phyloP scores from a whole-genome alignment of 2,113 vertebrate species.

The Plecturocebus donacophilus region DNA sequence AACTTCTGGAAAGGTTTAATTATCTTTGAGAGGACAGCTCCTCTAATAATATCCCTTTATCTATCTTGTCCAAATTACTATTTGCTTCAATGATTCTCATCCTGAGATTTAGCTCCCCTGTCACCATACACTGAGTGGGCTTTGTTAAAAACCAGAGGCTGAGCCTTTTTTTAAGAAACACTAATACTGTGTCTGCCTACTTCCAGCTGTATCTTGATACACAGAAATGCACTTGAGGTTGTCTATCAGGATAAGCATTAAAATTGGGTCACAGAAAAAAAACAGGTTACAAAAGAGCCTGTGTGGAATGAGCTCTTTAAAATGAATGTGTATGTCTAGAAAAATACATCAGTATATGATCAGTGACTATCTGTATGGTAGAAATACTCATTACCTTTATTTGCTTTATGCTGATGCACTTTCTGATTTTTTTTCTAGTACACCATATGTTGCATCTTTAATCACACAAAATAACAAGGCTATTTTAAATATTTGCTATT shows the following conservation, averaged over 20 bases:
- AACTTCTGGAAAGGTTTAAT: constrained; percentile 59
- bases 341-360: not conserved
- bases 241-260: constrained; percentile 60
- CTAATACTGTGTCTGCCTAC: constrained; percentile 34
- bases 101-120: not conserved
- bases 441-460: not conserved
- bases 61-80: constrained; percentile 47
- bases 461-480: not conserved
- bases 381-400: not conserved
- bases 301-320: not conserved
- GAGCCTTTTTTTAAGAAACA: constrained; percentile 46
- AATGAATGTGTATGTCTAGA: not conserved
- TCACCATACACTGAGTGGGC: not conserved
- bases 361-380: not conserved
- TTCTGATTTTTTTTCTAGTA: not conserved
- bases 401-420: not conserved
- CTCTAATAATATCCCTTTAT: constrained; percentile 45
- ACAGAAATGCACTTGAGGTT: constrained; percentile 56
- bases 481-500: constrained; percentile 22
- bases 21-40: constrained; percentile 26
- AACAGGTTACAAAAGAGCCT: not conserved
- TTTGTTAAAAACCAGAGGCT: not conserved
- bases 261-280: constrained; percentile 64
- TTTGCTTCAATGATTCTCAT: constrained; percentile 37
- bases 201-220: constrained; percentile 55